Base-by-base conservation (phyloP, 2,113 vertebrate genomes). In the Aspiorhynchus laticeps region DNA sequence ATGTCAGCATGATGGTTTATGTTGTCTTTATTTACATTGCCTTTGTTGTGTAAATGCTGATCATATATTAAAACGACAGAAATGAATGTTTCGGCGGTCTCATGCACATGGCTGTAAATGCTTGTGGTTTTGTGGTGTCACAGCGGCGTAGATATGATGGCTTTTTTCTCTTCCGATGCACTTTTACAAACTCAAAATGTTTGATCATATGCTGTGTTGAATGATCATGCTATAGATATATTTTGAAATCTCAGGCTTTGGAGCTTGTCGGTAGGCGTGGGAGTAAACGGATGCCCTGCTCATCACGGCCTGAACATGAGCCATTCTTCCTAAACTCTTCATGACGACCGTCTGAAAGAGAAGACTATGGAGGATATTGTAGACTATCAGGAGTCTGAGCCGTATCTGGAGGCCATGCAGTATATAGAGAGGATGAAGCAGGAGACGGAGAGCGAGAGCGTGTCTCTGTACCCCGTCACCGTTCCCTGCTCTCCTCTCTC, bases 401-500 rank as follows among this genome's bases (percentile, higher is more conserved):
- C 86, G 1, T 89, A 89, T 71, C 41, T 87, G 83, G 88, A 89
- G 67, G 88, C 88, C 51, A 86, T 86, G 74, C 38, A 73, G 14
- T 89, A 89, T 63, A 89, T 89, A 1, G 86, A 89, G 33, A 83
- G 65, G 65, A 31, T 89, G 31, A 84, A 82, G 21, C 59, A 83
- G n/a, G 73, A 89, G 51, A 19, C 17, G 4, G 48, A 46, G 11
- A 46, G 48, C 48, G 48, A 51, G 14, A 51, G 48, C 48, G 0
- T 12, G 74, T 14, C 92, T 0, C 21, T 89, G 61, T 88, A 65
- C 71, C 86, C 91, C 53, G 36, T 93, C 85, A 85, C 79, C 69
- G 83, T 90, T 11, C 88, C 89, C 77, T 81, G 88, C 43, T 7
- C 90, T 21, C 71, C 76, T 3, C 83, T 95, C 2, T 92, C 90